Conservation (phyloP, 2,888 invertebrate species). For the Polyommatus iphigenia region DNA sequence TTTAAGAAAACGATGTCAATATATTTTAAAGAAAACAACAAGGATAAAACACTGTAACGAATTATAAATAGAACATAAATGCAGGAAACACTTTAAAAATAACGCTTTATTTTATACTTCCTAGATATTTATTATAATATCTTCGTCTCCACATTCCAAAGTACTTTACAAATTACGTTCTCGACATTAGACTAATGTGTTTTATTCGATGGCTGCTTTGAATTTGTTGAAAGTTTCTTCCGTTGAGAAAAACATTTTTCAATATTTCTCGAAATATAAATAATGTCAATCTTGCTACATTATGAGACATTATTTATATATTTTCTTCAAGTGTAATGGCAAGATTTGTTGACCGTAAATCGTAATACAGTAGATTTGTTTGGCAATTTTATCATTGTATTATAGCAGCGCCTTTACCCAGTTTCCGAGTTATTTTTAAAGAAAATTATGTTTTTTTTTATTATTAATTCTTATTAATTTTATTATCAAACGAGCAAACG, state of each 20-base stretch:
- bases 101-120: background rate
- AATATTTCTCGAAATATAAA: background rate
- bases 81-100: constrained; percentile 9
- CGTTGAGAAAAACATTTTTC: background rate
- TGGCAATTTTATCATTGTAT: too few relatives aligned
- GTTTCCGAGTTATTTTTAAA: too few relatives aligned
- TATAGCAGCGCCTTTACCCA: too few relatives aligned
- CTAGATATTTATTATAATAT: background rate
- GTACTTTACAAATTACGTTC: background rate
- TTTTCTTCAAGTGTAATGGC: background rate
- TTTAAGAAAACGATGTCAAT: too few relatives aligned
- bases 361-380: too few relatives aligned
- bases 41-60: background rate
- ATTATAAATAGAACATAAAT: background rate
- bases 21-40: too few relatives aligned
- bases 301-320: background rate
- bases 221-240: background rate
- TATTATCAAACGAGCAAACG: too few relatives aligned
- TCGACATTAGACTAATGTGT: background rate
- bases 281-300: background rate
- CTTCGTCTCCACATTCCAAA: background rate
- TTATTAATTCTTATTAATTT: too few relatives aligned
- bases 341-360: too few relatives aligned
- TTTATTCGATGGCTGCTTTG: background rate
- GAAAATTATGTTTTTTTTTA: too few relatives aligned